phyloP scores from a whole-genome alignment of 2,888 invertebrate species.

The Philhelius pedissequus region DNA sequence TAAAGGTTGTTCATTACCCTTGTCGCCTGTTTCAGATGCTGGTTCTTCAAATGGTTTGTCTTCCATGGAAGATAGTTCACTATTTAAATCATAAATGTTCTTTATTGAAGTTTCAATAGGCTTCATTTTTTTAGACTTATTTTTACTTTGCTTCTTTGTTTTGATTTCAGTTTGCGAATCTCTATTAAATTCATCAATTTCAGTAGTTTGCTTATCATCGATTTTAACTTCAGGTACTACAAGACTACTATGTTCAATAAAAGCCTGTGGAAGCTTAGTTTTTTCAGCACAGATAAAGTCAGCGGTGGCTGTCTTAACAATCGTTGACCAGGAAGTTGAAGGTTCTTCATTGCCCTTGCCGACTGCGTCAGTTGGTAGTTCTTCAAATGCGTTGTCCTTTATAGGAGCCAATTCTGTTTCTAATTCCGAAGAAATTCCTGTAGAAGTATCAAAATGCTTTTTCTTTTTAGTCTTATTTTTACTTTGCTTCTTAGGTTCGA shows the following conservation, averaged over 20 bases:
- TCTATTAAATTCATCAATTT: not conserved
- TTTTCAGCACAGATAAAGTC: conserved; percentile 70
- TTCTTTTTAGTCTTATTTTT: conserved; percentile 14
- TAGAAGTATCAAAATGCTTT: not conserved
- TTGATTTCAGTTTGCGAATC: not conserved
- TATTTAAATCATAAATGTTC: too few species aligned
- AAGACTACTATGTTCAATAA: not conserved
- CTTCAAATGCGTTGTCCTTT: not conserved
- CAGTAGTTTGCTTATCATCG: not conserved
- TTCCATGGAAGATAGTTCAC: not conserved
- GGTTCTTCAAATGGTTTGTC: not conserved
- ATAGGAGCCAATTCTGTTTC: not conserved
- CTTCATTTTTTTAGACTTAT: not conserved
- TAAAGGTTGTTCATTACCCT: not conserved
- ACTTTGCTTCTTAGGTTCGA: not conserved
- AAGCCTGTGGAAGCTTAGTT: conserved; percentile 38
- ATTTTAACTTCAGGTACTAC: not conserved
- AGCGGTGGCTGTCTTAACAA: conserved; percentile 69
- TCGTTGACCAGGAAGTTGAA: conserved; percentile 16
- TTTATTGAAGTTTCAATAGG: not conserved
- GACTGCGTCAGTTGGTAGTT: not conserved
- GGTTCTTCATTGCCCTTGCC: not conserved
- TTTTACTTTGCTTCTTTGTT: not conserved
- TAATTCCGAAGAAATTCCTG: not conserved
- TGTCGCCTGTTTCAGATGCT: not conserved